These are phyloP conservation scores for Mustelus asterias DNA, from an alignment of 2,113 vertebrate genomes.

Conservation along the genomic window DNA sequence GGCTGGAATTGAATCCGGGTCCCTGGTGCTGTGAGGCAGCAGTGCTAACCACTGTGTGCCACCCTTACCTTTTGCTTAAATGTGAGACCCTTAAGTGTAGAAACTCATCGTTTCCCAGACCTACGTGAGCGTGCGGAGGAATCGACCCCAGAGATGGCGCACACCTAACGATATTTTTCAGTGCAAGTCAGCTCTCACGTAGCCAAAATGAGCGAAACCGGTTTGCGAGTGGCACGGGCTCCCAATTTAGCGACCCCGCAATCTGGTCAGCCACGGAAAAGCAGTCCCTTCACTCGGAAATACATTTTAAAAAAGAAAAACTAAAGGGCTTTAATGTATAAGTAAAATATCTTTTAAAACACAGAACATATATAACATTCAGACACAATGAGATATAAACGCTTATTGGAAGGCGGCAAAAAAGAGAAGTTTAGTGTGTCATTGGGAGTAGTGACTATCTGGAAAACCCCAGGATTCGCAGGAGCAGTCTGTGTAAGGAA, in stretches of 20 bases:
- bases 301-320: conserved; percentile 29
- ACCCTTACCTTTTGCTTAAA: neutral
- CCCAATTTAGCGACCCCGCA: neutral
- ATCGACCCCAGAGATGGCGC: neutral
- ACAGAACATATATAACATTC: conserved; percentile 35
- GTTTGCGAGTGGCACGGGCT: neutral
- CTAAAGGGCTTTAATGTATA: conserved; percentile 34
- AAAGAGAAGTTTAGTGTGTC: conserved; percentile 30
- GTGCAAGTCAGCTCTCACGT: neutral
- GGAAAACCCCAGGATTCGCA: conserved; percentile 8
- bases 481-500: neutral
- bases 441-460: neutral
- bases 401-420: conserved; percentile 32
- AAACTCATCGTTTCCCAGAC: neutral
- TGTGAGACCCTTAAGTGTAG: neutral
- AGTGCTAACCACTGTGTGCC: too few species aligned
- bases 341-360: conserved; percentile 38
- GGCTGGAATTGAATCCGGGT: too few species aligned
- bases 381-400: conserved; percentile 33
- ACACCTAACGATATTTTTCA: neutral
- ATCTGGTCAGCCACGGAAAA: neutral
- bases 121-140: neutral
- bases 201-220: neutral
- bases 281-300: conserved; percentile 14
- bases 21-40: too few species aligned